These are phyloP conservation scores for Onychostruthus taczanowskii DNA, from an alignment of 2,113 vertebrate species.

Conservation along the genomic window DNA sequence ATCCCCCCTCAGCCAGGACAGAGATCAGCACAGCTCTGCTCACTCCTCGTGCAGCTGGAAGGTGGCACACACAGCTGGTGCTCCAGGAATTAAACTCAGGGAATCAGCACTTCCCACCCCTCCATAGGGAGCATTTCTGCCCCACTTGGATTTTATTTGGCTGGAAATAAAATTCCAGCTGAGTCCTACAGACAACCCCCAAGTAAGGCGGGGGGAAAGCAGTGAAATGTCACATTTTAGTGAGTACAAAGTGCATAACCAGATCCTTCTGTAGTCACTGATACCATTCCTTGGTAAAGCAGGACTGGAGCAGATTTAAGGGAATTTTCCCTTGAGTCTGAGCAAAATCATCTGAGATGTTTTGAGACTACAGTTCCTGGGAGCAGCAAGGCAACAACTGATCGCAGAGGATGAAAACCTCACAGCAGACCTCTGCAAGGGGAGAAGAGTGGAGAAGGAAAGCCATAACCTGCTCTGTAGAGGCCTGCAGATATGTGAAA, in stretches of 20 bases:
- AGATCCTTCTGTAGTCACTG: background rate
- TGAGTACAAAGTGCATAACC: background rate
- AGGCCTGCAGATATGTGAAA: background rate
- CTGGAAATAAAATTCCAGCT: background rate
- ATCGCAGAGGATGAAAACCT: background rate
- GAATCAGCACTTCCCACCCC: background rate
- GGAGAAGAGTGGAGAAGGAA: background rate
- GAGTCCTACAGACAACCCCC: fast-evolving
- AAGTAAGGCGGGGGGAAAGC: fast-evolving
- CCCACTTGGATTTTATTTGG: background rate
- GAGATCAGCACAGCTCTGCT: background rate
- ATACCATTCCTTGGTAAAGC: background rate
- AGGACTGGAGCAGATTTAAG: background rate
- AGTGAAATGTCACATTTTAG: background rate
- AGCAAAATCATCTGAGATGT: background rate
- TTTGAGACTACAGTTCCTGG: background rate
- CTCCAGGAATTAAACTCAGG: background rate
- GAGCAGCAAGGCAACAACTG: background rate
- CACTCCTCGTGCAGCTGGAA: background rate
- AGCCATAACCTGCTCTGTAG: background rate
- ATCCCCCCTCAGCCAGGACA: background rate
- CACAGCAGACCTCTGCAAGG: background rate
- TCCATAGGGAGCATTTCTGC: background rate
- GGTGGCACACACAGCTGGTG: background rate
- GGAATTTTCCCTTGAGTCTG: background rate